These are phyloP conservation scores for Antheraea yamamai DNA, from an alignment of 2,888 invertebrate genomes.

Conservation along the genomic window DNA sequence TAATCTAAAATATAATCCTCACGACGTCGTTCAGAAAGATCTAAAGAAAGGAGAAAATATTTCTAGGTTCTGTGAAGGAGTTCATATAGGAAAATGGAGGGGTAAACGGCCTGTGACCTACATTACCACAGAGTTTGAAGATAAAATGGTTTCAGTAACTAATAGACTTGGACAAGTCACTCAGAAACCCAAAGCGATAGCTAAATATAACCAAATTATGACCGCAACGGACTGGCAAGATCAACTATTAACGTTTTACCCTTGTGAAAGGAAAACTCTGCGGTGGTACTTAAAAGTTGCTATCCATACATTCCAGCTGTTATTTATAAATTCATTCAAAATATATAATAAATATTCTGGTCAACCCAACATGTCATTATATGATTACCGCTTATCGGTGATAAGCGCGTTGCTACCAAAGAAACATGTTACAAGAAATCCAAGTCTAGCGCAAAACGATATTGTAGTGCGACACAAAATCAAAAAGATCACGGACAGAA, in stretches of 20 bases:
- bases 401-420: not conserved
- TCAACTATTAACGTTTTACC: conserved; percentile 24
- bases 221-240: conserved; percentile 22
- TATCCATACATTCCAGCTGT: conserved; percentile 27
- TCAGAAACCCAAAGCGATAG: conserved; percentile 21
- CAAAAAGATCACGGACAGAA: not conserved
- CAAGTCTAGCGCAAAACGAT: not conserved
- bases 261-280: conserved; percentile 29
- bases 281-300: conserved; percentile 29
- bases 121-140: conserved; percentile 25
- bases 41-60: conserved; percentile 38
- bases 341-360: conserved; percentile 24
- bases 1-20: conserved; percentile 38
- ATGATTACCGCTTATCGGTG: conserved; percentile 4
- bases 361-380: not conserved
- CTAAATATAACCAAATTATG: conserved; percentile 23
- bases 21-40: conserved; percentile 25
- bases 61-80: conserved; percentile 31
- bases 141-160: not conserved
- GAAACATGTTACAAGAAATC: not conserved
- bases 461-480: conserved; percentile 1
- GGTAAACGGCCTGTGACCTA: conserved; percentile 25
- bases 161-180: not conserved
- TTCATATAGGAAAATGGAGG: conserved; percentile 38
- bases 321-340: conserved; percentile 28